Conservation (phyloP, 2,888 invertebrate genomes). For the Drosophila borealis region DNA sequence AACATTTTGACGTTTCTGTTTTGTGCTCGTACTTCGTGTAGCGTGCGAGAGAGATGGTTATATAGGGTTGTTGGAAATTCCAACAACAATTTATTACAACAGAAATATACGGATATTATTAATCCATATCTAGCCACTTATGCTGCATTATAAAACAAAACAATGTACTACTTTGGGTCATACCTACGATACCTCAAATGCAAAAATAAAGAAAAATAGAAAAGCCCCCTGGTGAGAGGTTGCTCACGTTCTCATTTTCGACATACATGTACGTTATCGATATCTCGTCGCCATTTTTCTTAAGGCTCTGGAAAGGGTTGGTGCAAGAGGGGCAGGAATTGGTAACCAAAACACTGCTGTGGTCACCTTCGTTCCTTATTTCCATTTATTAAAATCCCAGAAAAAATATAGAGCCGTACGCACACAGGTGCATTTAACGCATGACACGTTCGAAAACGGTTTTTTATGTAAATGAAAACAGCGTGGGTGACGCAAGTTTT, state of each 20-base stretch:
- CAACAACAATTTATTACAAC: constrained; percentile 71
- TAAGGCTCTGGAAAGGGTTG: constrained; percentile 62
- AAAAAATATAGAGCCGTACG: constrained; percentile 46
- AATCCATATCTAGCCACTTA: constrained; percentile 5
- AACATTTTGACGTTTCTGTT: constrained; percentile 72
- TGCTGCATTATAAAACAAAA: neutral
- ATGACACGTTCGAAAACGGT: constrained; percentile 49
- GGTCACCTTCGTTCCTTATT: constrained; percentile 54
- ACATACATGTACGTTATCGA: constrained; percentile 73
- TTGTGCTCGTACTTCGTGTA: constrained; percentile 55
- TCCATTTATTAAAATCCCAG: constrained; percentile 50
- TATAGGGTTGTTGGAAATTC: constrained; percentile 67
- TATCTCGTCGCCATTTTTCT: constrained; percentile 83
- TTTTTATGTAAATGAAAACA: constrained; percentile 39
- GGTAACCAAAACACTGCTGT: constrained; percentile 74
- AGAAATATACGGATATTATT: constrained; percentile 48
- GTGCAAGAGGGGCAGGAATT: constrained; percentile 54
- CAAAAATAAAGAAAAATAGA: neutral
- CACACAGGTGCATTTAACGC: constrained; percentile 29
- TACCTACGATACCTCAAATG: neutral
- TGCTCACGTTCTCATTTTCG: constrained; percentile 60
- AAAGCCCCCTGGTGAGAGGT: constrained; percentile 58
- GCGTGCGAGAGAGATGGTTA: constrained; percentile 62
- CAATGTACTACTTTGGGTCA: neutral
- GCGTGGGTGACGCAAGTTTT: constrained; percentile 74